phyloP scores from a whole-genome alignment of 1,140 invertebrate species.

The Danaus melanippus region DNA sequence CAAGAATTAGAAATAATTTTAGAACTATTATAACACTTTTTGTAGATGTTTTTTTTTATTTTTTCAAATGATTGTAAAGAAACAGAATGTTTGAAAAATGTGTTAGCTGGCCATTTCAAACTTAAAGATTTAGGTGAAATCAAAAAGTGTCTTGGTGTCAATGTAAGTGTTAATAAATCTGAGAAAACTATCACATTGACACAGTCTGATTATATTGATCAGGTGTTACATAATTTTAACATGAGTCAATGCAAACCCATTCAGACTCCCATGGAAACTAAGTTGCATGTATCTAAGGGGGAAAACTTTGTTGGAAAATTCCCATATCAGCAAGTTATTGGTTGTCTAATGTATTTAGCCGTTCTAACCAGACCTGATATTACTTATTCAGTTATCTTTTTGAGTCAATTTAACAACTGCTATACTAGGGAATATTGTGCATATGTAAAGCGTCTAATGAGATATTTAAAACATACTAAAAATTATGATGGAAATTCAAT shows the following conservation, averaged over 20 bases:
- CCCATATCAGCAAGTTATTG: conserved; percentile 8
- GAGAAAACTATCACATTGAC: no score
- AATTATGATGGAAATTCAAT: conserved; percentile 4
- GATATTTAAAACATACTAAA: conserved; percentile 8
- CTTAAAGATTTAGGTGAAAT: conserved; percentile 18
- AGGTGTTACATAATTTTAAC: no score
- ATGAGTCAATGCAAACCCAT: no score
- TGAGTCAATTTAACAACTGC: conserved; percentile 14
- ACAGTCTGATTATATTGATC: no score
- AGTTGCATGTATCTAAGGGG: conserved; percentile 6
- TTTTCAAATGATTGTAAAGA: conserved; percentile 4
- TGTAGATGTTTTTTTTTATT: conserved; percentile 4
- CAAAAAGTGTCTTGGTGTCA: conserved; percentile 13
- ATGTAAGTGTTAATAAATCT: no score
- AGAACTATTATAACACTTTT: neutral
- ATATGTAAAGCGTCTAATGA: conserved; percentile 5
- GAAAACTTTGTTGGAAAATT: neutral
- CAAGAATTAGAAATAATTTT: no score
- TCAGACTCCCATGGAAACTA: conserved; percentile 14
- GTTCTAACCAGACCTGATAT: conserved; percentile 9
- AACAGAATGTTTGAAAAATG: conserved; percentile 7
- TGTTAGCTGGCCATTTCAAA: conserved; percentile 13
- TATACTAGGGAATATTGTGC: conserved; percentile 2
- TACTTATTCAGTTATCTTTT: conserved; percentile 1
- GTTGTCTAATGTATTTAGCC: conserved; percentile 8